Evolutionary conservation across 1,140 invertebrate genomes (phyloP).

Genomic region (Pogonomyrmex barbatus): DNA sequence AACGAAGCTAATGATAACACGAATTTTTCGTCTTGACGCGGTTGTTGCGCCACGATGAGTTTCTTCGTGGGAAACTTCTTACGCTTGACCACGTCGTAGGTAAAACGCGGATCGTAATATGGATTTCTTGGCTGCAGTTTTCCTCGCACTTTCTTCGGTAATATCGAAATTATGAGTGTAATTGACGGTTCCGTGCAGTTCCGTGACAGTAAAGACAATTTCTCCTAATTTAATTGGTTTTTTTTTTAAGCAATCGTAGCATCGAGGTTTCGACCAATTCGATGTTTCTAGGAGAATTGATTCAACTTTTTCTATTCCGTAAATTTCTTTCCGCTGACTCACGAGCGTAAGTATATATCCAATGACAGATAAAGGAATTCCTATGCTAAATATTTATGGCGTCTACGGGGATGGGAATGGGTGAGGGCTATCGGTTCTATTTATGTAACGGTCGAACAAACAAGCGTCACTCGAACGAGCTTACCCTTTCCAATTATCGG

Average conservation of each 20-base stretch:
- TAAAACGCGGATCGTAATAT: not conserved
- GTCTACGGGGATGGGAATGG: conserved; percentile 35
- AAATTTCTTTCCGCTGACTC: not conserved
- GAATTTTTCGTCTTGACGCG: conserved; percentile 17
- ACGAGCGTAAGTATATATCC: not conserved
- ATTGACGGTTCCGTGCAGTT: not conserved
- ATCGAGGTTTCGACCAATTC: not conserved
- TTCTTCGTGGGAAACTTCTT: not conserved
- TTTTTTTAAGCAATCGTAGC: not conserved
- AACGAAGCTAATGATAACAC: conserved; percentile 31
- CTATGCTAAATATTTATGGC: conserved; percentile 61
- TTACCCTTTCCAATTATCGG: conserved; percentile 75
- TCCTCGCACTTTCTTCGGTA: not conserved
- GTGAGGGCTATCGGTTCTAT: conserved; percentile 49
- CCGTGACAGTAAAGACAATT: not conserved
- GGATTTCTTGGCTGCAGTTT: conserved; percentile 23
- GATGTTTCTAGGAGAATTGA: conserved; percentile 7
- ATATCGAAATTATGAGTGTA: not conserved
- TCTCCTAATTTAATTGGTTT: not conserved
- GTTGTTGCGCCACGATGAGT: not conserved
- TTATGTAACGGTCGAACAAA: conserved; percentile 75
- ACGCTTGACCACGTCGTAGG: not conserved
- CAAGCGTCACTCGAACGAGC: conserved; percentile 68
- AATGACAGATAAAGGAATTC: conserved; percentile 14
- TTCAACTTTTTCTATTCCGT: not conserved